Conservation (phyloP, 2,888 invertebrate species). For the Ptilodon capucinus region DNA sequence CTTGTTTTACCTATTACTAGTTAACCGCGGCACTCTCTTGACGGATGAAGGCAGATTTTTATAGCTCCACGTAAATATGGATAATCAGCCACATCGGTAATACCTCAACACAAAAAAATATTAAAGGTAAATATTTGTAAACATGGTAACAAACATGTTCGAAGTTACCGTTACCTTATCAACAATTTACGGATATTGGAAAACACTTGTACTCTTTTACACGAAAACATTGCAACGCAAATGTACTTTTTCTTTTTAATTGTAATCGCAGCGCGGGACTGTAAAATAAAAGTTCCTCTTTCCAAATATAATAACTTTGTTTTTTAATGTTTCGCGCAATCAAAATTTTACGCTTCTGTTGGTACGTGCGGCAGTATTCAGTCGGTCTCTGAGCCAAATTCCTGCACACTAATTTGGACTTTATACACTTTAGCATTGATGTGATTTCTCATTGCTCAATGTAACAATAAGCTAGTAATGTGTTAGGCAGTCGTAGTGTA, state of each 20-base stretch:
- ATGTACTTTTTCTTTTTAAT: constrained; percentile 29
- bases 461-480: not conserved
- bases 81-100: too few relatives aligned
- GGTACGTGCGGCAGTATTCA: constrained; percentile 33
- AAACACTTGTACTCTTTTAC: not conserved
- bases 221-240: constrained; percentile 5
- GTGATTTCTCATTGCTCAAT: not conserved
- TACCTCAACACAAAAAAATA: too few relatives aligned
- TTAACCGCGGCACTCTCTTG: too few relatives aligned
- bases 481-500: not conserved
- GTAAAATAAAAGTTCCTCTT: constrained; percentile 34
- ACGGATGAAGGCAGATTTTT: too few relatives aligned
- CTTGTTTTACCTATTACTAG: too few relatives aligned
- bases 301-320: constrained; percentile 34
- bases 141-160: too few relatives aligned
- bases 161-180: not conserved
- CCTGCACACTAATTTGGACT: constrained; percentile 16
- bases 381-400: constrained; percentile 10
- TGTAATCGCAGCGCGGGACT: constrained; percentile 29
- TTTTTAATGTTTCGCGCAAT: constrained; percentile 36
- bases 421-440: constrained; percentile 7
- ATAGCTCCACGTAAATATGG: too few relatives aligned
- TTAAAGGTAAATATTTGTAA: too few relatives aligned
- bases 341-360: constrained; percentile 37
- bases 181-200: not conserved